phyloP scores from a whole-genome alignment of 2,797 vertebrate species.

The Dermochelys coriacea region DNA sequence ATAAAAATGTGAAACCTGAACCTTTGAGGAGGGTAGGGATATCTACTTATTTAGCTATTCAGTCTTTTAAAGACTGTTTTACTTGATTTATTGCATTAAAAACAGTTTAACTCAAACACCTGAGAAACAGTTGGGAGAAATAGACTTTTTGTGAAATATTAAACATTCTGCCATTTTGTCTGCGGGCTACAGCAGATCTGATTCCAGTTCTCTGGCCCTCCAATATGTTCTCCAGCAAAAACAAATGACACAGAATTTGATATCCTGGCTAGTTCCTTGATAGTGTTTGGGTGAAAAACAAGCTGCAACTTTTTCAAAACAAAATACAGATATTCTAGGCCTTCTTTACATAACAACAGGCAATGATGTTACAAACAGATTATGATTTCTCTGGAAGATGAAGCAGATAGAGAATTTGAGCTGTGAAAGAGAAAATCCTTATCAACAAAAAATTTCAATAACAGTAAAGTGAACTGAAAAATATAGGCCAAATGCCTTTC shows the following conservation, averaged over 20 bases:
- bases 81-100: background rate
- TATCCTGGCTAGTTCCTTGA: constrained; percentile 3
- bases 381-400: background rate
- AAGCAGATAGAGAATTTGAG: background rate
- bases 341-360: background rate
- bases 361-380: background rate
- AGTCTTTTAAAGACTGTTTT: background rate
- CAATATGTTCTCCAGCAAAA: background rate
- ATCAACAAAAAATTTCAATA: constrained; percentile 14
- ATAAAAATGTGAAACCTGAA: background rate
- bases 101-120: background rate
- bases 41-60: background rate
- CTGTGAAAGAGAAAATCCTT: constrained; percentile 21
- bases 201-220: background rate
- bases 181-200: background rate
- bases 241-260: constrained; percentile 16
- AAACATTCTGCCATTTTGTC: background rate
- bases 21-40: background rate
- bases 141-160: constrained; percentile 19
- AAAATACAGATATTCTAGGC: background rate
- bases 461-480: constrained; percentile 13
- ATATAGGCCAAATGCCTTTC: background rate
- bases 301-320: constrained; percentile 32
- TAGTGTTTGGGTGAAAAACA: constrained; percentile 27
- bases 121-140: constrained; percentile 14